These are phyloP conservation scores for Pseudoips prasinana DNA, from an alignment of 2,888 invertebrate genomes.

Conservation along the genomic window DNA sequence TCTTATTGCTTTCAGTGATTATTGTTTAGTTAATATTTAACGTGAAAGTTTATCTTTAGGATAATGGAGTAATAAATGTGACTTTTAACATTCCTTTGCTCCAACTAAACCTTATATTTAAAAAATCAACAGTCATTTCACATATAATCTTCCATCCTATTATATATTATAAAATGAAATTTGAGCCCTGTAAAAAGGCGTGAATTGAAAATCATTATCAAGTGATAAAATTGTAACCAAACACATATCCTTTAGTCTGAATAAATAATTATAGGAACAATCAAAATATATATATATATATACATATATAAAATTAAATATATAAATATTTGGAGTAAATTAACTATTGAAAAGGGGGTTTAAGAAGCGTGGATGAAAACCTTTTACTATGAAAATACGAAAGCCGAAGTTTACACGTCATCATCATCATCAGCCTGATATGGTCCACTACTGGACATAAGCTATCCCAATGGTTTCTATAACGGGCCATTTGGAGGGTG, in stretches of 20 bases:
- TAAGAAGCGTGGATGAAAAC: neutral
- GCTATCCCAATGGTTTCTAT: too few species aligned
- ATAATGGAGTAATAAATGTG: slow-evolving; percentile 76
- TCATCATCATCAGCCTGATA: too few species aligned
- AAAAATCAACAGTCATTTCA: slow-evolving; percentile 1
- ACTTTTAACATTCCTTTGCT: slow-evolving; percentile 53
- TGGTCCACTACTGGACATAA: too few species aligned
- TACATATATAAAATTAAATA: slow-evolving; percentile 18
- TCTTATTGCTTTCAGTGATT: slow-evolving; percentile 17
- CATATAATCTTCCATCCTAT: neutral
- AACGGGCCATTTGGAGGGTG: too few species aligned
- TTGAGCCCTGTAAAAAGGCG: slow-evolving; percentile 23
- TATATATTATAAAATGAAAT: slow-evolving; percentile 9
- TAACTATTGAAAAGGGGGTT: neutral
- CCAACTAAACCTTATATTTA: slow-evolving; percentile 10
- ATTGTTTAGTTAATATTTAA: slow-evolving; percentile 34
- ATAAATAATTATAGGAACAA: slow-evolving; percentile 48
- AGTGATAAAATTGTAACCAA: slow-evolving; percentile 71
- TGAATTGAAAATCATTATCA: slow-evolving; percentile 30
- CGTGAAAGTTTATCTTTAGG: slow-evolving; percentile 47
- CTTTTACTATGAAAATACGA: slow-evolving; percentile 8
- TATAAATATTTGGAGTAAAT: slow-evolving; percentile 11
- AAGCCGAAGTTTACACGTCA: slow-evolving; percentile 6
- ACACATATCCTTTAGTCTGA: slow-evolving; percentile 78
- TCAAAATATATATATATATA: slow-evolving; percentile 28